phyloP scores from a whole-genome alignment of 2,797 vertebrate species.

The Urocyon cinereoargenteus region DNA sequence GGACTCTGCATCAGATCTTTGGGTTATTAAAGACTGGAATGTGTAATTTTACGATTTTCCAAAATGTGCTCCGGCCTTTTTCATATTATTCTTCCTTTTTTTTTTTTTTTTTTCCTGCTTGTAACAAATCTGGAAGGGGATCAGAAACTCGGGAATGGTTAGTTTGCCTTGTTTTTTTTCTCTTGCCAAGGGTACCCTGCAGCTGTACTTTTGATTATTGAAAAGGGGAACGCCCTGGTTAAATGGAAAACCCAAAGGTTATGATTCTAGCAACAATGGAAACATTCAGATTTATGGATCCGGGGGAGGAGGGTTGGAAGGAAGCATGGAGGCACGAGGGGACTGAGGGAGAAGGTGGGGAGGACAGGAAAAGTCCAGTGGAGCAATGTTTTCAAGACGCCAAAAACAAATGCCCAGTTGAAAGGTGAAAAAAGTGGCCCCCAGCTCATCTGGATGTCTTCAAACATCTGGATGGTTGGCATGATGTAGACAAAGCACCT shows the following conservation, averaged over 20 bases:
- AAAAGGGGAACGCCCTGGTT: slow-evolving; percentile 73
- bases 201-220: slow-evolving; percentile 78
- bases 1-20: background rate
- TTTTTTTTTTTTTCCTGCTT: background rate
- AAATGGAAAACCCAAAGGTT: slow-evolving; percentile 83
- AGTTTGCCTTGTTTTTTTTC: slow-evolving; percentile 40
- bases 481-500: slow-evolving; percentile 33
- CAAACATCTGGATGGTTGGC: slow-evolving; percentile 58
- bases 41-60: slow-evolving; percentile 80
- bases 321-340: background rate
- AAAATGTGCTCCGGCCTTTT: slow-evolving; percentile 75
- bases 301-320: background rate
- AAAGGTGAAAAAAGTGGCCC: background rate
- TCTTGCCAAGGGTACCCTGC: slow-evolving; percentile 77
- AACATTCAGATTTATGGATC: slow-evolving; percentile 76
- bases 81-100: slow-evolving; percentile 70
- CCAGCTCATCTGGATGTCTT: background rate
- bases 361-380: background rate
- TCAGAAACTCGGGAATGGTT: slow-evolving; percentile 57
- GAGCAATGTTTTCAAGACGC: background rate
- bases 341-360: background rate
- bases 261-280: slow-evolving; percentile 72
- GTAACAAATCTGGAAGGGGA: slow-evolving; percentile 72
- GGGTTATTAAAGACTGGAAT: slow-evolving; percentile 72
- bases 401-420: background rate